Percentiles rank a stretch among this genome's conserved stretches.
phyloP scores from a whole-genome alignment of 1,140 invertebrate genomes.

The Hycleus phaleratus region DNA sequence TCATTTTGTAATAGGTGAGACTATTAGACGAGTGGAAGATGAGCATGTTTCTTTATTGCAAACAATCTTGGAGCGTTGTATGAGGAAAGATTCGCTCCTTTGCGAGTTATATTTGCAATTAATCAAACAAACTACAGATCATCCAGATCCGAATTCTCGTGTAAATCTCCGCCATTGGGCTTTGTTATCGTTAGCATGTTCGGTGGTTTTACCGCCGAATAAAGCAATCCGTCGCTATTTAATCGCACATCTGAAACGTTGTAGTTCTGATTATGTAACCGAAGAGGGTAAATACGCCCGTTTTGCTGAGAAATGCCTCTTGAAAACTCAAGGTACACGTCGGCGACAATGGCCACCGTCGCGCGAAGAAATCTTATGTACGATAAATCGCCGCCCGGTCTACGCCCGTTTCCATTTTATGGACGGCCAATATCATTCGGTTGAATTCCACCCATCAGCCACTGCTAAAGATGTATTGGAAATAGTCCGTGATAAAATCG shows the following conservation, averaged over 20 bases:
- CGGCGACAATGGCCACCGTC: constrained; percentile 88
- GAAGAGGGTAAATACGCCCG: constrained; percentile 93
- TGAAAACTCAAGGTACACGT: constrained; percentile 77
- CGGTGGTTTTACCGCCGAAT: constrained; percentile 77
- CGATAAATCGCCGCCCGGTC: constrained; percentile 81
- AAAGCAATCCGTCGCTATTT: constrained; percentile 79
- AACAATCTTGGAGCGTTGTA: constrained; percentile 79
- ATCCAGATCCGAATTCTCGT: constrained; percentile 80
- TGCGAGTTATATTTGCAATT: constrained; percentile 90
- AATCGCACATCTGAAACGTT: constrained; percentile 83
- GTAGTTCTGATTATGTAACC: constrained; percentile 79
- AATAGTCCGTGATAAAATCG: constrained; percentile 87
- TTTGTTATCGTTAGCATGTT: constrained; percentile 78
- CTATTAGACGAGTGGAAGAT: constrained; percentile 58
- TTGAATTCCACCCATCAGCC: constrained; percentile 91
- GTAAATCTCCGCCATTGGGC: constrained; percentile 90
- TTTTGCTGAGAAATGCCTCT: constrained; percentile 86
- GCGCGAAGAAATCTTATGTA: constrained; percentile 86
- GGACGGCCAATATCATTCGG: constrained; percentile 89
- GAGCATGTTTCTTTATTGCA: constrained; percentile 85
- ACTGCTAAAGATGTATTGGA: constrained; percentile 85
- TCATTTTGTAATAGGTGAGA: constrained; percentile 27
- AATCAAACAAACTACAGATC: constrained; percentile 87
- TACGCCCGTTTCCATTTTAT: constrained; percentile 89
- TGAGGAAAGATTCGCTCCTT: constrained; percentile 79